Evolutionary conservation across 2,888 invertebrate species (phyloP).

Genomic region (Andrena flavipes): DNA sequence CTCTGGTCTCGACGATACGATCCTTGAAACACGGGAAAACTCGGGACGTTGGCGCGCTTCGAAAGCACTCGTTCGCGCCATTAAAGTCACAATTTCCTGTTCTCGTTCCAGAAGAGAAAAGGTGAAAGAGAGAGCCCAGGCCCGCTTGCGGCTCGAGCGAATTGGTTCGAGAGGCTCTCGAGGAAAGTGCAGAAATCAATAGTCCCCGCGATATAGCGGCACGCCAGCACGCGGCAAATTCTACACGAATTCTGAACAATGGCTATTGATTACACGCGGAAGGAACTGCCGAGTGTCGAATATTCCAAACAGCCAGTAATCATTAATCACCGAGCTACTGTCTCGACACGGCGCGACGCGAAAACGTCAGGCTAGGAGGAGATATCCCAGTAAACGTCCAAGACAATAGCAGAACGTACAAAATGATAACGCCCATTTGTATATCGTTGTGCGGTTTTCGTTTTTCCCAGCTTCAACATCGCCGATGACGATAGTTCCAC

Average conservation of each 20-base stretch:
- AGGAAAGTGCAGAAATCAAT: slow-evolving; percentile 55
- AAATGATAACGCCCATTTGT: too few relatives aligned
- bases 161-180: slow-evolving; percentile 49
- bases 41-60: neutral
- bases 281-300: slow-evolving; percentile 52
- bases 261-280: slow-evolving; percentile 54
- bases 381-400: too few relatives aligned
- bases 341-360: too few relatives aligned
- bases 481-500: neutral
- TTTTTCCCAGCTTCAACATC: slow-evolving; percentile 34
- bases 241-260: slow-evolving; percentile 54
- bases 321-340: neutral
- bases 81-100: slow-evolving; percentile 17
- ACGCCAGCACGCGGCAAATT: slow-evolving; percentile 49
- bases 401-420: too few relatives aligned
- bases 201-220: slow-evolving; percentile 28
- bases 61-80: slow-evolving; percentile 11
- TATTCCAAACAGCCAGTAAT: slow-evolving; percentile 49
- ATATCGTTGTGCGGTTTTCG: too few relatives aligned
- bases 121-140: neutral
- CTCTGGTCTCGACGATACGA: slow-evolving; percentile 1
- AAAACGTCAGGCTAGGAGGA: too few relatives aligned
- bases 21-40: neutral
- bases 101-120: neutral
- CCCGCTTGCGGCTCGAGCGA: slow-evolving; percentile 4